A percentile compares a stretch with the other conserved stretches of the same genome.
Evolutionary conservation across 1,140 invertebrate genomes (phyloP).

Genomic region (Panagrolaimus sp.): DNA sequence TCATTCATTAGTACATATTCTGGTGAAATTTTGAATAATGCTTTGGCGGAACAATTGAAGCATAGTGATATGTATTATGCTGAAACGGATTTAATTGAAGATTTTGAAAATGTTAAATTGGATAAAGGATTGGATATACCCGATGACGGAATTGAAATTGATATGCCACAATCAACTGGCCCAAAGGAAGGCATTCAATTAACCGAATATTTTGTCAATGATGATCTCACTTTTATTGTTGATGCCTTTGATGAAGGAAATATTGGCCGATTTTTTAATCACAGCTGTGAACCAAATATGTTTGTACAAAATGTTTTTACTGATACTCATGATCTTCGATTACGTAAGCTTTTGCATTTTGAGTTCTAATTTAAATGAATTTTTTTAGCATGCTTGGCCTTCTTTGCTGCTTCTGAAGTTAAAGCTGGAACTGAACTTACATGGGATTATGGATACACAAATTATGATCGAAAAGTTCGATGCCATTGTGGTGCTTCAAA

Average conservation of each 20-base stretch:
- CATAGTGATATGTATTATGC: constrained; percentile 33
- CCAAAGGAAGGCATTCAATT: constrained; percentile 63
- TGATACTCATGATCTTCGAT: constrained; percentile 88
- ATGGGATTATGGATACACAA: constrained; percentile 28
- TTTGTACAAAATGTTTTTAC: constrained; percentile 98
- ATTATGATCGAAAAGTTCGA: constrained; percentile 23
- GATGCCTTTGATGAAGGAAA: constrained; percentile 91
- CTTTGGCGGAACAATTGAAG: constrained; percentile 22
- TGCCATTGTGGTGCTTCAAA: constrained; percentile 25
- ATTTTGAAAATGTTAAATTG: background rate
- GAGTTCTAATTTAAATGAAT: no score
- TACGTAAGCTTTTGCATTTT: no score
- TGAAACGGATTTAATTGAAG: constrained; percentile 32
- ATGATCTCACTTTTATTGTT: constrained; percentile 80
- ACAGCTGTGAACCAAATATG: constrained; percentile 87
- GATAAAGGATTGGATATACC: constrained; percentile 1
- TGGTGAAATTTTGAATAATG: constrained; percentile 80
- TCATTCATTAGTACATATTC: constrained; percentile 63
- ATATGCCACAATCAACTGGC: background rate
- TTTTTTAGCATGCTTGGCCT: constrained; percentile 27
- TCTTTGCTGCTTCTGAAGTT: constrained; percentile 22
- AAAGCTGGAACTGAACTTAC: constrained; percentile 25
- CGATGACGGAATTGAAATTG: background rate
- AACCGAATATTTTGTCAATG: constrained; percentile 71
- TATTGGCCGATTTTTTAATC: constrained; percentile 75